Evolutionary conservation across 2,113 vertebrate species (phyloP).

Genomic region (Trichechus manatus): DNA sequence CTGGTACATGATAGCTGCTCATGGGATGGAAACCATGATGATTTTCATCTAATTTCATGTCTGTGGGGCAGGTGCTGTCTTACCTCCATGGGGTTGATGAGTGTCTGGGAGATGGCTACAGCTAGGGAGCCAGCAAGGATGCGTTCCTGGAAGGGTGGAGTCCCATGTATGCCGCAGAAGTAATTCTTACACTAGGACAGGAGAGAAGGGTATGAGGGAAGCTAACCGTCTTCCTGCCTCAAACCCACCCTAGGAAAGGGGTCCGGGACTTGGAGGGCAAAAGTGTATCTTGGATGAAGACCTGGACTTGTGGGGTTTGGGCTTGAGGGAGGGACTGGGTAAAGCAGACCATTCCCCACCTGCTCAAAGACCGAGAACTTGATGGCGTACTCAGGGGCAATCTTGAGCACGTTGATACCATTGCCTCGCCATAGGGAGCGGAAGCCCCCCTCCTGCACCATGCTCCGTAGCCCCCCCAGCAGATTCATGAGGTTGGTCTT

Average conservation of each 20-base stretch:
- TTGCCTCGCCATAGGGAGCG: slow-evolving; percentile 93
- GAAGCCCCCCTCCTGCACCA: slow-evolving; percentile 91
- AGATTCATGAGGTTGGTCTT: slow-evolving; percentile 85
- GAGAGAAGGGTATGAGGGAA: background rate
- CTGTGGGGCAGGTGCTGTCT: background rate
- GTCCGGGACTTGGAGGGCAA: background rate
- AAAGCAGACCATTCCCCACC: slow-evolving; percentile 78
- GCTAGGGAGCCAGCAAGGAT: slow-evolving; percentile 91
- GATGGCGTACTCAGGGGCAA: slow-evolving; percentile 93
- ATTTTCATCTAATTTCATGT: background rate
- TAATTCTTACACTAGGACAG: slow-evolving; percentile 73
- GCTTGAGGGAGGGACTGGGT: background rate
- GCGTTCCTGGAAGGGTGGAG: slow-evolving; percentile 88
- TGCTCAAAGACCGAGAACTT: slow-evolving; percentile 94
- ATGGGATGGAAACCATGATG: background rate
- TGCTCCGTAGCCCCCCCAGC: slow-evolving; percentile 85
- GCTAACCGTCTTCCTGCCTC: background rate
- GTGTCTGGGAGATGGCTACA: slow-evolving; percentile 91
- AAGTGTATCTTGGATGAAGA: background rate
- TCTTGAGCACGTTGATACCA: slow-evolving; percentile 93
- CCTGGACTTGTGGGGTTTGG: background rate
- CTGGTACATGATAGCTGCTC: background rate
- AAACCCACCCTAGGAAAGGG: background rate
- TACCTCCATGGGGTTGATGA: slow-evolving; percentile 94
- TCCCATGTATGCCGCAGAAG: slow-evolving; percentile 85